Evolutionary conservation across 2,113 vertebrate species (phyloP).

Genomic region (Dasyornis broadbenti): DNA sequence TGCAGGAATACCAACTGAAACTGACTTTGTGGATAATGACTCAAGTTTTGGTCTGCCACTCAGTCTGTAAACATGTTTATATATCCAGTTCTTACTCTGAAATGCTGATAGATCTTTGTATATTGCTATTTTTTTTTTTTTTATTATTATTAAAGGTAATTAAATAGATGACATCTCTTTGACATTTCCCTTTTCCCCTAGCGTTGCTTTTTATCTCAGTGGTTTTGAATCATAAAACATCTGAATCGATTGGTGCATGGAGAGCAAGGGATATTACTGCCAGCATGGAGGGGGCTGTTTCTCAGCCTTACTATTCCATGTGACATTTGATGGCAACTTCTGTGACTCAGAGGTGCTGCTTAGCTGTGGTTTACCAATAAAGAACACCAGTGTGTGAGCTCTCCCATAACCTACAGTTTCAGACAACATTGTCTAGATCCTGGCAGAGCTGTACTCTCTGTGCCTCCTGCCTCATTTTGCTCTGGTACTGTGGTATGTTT

Average conservation of each 20-base stretch:
- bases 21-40: constrained; percentile 25
- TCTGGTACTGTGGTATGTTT: background rate
- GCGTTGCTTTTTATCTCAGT: background rate
- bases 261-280: background rate
- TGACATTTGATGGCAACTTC: background rate
- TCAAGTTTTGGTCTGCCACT: constrained; percentile 22
- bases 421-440: background rate
- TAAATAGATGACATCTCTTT: background rate
- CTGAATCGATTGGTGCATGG: background rate
- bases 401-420: background rate
- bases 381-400: background rate
- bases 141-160: background rate
- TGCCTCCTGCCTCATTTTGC: background rate
- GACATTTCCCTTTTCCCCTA: background rate
- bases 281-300: background rate
- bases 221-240: background rate
- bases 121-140: background rate
- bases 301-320: background rate
- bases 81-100: background rate
- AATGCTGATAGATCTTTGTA: background rate
- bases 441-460: background rate
- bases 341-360: background rate
- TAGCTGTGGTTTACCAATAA: background rate
- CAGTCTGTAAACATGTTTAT: background rate
- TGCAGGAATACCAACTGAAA: background rate